Percentiles rank a stretch among this genome's conserved stretches.
Evolutionary conservation across 1,140 invertebrate species (phyloP).

Genomic region (Ceratoteleas bidentatus): DNA sequence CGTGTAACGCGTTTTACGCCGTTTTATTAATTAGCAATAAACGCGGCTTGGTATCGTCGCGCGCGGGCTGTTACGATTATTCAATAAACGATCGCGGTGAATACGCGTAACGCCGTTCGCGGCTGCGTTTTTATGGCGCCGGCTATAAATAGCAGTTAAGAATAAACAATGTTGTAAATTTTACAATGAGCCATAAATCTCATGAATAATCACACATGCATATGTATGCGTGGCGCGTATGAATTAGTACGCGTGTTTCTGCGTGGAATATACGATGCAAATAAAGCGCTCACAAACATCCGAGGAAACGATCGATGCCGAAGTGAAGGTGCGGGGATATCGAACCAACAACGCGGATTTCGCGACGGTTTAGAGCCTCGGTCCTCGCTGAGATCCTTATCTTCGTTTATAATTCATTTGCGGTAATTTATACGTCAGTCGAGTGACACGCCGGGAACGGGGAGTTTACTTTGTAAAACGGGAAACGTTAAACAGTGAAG

Average conservation of each 20-base stretch:
- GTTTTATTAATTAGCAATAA: constrained; percentile 55
- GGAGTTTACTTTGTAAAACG: no score
- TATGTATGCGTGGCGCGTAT: constrained; percentile 48
- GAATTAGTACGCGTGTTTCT: constrained; percentile 54
- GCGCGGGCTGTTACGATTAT: constrained; percentile 60
- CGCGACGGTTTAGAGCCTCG: constrained; percentile 27
- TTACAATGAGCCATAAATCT: constrained; percentile 60
- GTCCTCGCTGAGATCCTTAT: constrained; percentile 23
- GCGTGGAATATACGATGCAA: constrained; percentile 50
- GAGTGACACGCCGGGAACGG: no score
- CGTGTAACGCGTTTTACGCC: constrained; percentile 33
- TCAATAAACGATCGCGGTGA: constrained; percentile 50
- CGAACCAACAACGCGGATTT: constrained; percentile 68
- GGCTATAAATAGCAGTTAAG: constrained; percentile 61
- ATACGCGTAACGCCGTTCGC: constrained; percentile 45
- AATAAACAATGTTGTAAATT: constrained; percentile 66
- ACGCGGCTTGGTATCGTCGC: constrained; percentile 31
- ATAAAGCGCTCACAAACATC: constrained; percentile 42
- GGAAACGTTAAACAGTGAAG: no score
- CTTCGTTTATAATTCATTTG: neutral
- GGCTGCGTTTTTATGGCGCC: constrained; percentile 35
- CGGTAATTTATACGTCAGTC: neutral
- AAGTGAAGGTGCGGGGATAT: constrained; percentile 65
- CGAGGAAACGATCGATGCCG: constrained; percentile 60
- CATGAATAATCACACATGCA: constrained; percentile 57